Conservation (phyloP, 2,113 vertebrate species). For the Pantherophis guttatus region DNA sequence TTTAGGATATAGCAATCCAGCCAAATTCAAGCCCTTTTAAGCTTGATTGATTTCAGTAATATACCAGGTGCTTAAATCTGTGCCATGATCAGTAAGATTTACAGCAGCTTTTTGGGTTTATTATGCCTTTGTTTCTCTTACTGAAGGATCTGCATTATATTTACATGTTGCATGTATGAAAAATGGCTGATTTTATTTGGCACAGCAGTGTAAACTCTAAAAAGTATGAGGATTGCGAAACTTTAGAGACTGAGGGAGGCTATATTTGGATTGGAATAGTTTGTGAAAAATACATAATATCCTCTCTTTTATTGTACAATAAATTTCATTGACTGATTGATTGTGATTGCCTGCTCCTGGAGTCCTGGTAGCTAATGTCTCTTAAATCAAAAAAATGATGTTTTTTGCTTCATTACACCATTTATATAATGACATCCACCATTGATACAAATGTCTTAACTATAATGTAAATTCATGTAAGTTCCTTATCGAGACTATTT, state of each 20-base stretch:
- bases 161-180: neutral
- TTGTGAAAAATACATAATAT: neutral
- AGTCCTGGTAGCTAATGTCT: neutral
- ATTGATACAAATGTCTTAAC: neutral
- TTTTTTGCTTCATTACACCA: neutral
- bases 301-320: neutral
- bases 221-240: neutral
- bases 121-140: neutral
- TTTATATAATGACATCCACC: neutral
- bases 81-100: neutral
- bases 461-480: neutral
- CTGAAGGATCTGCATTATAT: neutral
- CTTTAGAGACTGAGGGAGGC: neutral
- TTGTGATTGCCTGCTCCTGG: neutral
- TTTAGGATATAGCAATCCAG: neutral
- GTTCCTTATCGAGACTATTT: neutral
- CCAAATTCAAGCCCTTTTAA: neutral
- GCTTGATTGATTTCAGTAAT: neutral
- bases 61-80: neutral
- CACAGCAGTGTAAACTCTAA: neutral
- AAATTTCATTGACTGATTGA: neutral
- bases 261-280: neutral
- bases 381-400: neutral
- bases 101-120: neutral
- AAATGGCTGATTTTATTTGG: neutral